phyloP scores from a whole-genome alignment of 2,113 vertebrate species.

The Todiramphus chloris region DNA sequence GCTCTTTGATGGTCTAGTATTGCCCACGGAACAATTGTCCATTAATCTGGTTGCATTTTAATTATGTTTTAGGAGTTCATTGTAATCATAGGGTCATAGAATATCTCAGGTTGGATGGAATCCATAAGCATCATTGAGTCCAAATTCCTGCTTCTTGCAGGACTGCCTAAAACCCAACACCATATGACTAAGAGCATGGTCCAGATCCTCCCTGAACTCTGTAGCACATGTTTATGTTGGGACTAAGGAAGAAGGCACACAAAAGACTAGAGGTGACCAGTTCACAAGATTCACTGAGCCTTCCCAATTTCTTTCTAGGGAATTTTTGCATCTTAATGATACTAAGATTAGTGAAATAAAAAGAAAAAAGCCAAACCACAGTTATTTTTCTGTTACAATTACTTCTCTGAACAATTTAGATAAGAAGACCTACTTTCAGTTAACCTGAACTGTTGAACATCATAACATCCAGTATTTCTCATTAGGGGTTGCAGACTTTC shows the following conservation, averaged over 20 bases:
- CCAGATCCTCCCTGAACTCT: background rate
- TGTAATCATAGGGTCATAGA: background rate
- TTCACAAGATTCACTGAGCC: background rate
- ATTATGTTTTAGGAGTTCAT: background rate
- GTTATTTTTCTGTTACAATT: background rate
- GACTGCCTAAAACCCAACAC: background rate
- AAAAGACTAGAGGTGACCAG: background rate
- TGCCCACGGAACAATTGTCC: background rate
- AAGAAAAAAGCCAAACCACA: background rate
- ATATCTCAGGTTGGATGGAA: background rate
- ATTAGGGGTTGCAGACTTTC: background rate
- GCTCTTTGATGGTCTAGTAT: background rate
- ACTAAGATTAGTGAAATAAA: background rate
- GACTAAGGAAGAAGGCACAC: background rate
- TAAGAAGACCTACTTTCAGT: background rate
- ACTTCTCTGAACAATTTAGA: background rate
- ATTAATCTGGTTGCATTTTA: background rate
- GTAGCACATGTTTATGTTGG: background rate
- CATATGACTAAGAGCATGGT: background rate
- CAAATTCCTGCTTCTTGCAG: accelerated
- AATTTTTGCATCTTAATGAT: background rate
- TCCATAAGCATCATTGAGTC: background rate
- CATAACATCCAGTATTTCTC: background rate
- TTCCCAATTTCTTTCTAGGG: background rate
- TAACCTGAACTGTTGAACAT: background rate